phyloP scores from a whole-genome alignment of 2,113 vertebrate species.

The Rostratula benghalensis region DNA sequence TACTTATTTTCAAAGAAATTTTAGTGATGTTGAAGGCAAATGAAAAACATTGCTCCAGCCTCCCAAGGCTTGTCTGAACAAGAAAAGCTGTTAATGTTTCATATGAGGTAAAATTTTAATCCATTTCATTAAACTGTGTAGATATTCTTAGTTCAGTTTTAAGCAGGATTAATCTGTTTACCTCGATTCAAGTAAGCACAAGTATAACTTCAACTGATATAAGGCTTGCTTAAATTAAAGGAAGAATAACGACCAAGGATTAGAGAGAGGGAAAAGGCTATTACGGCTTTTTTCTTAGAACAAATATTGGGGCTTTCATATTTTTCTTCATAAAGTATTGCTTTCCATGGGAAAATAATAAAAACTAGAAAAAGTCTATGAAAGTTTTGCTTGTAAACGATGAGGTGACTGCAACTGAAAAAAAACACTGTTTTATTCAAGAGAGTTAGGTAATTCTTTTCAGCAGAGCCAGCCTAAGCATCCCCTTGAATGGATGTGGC shows the following conservation, averaged over 20 bases:
- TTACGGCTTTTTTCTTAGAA: neutral
- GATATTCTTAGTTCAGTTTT: conserved; percentile 48
- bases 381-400: neutral
- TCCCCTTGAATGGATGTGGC: neutral
- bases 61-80: conserved; percentile 40
- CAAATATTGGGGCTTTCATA: neutral
- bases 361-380: neutral
- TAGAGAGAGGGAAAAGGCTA: neutral
- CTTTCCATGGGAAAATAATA: conserved; percentile 31
- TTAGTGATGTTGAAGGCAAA: conserved; percentile 12
- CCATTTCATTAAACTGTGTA: conserved; percentile 43
- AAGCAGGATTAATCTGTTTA: conserved; percentile 45
- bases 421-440: neutral
- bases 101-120: conserved; percentile 54
- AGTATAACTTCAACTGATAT: neutral
- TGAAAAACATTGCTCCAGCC: neutral
- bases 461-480: neutral
- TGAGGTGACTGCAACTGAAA: neutral
- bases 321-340: neutral
- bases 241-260: neutral
- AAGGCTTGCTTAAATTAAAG: conserved; percentile 30
- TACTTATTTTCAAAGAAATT: conserved; percentile 60
- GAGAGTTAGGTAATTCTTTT: neutral
- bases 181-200: conserved; percentile 56
- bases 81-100: conserved; percentile 28